Conservation (phyloP, 1,140 invertebrate genomes). For the Aplysia californica region DNA sequence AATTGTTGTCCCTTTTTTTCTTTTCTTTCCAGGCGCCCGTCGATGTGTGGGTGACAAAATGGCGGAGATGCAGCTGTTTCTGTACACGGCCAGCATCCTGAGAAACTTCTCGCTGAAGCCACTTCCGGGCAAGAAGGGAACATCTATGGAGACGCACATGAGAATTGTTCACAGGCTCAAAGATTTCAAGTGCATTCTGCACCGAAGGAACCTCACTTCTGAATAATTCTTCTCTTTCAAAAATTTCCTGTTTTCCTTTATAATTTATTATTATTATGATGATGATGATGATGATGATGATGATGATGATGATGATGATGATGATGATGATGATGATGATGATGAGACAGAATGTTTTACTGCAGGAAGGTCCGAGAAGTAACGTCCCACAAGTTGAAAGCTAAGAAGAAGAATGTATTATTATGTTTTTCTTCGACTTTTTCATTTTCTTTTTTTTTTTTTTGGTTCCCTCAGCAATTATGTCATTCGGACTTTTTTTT, state of each 20-base stretch:
- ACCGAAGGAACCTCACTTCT: not conserved
- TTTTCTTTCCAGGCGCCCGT: slow-evolving; percentile 28
- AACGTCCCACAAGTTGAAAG: not conserved
- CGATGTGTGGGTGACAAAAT: slow-evolving; percentile 33
- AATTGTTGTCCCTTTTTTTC: too few relatives aligned
- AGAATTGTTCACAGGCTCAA: slow-evolving; percentile 31
- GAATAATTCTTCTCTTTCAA: too few relatives aligned
- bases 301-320: slow-evolving; percentile 29
- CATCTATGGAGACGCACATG: slow-evolving; percentile 30
- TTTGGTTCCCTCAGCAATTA: not conserved
- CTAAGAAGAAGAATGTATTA: not conserved
- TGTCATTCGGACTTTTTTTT: not conserved
- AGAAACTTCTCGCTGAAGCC: slow-evolving; percentile 14
- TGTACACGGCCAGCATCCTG: slow-evolving; percentile 28
- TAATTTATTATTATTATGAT: too few relatives aligned
- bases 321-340: slow-evolving; percentile 21
- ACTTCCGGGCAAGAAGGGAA: not conserved
- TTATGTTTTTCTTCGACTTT: not conserved
- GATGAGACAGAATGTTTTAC: not conserved
- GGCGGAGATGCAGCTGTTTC: slow-evolving; percentile 32
- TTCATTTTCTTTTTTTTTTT: not conserved
- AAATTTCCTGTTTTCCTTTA: too few relatives aligned
- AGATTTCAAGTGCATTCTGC: slow-evolving; percentile 29
- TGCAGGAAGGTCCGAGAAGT: too few relatives aligned
- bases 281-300: too few relatives aligned